These are phyloP conservation scores for Drosophila albomicans DNA, from an alignment of 1,140 invertebrate genomes.

Conservation along the genomic window DNA sequence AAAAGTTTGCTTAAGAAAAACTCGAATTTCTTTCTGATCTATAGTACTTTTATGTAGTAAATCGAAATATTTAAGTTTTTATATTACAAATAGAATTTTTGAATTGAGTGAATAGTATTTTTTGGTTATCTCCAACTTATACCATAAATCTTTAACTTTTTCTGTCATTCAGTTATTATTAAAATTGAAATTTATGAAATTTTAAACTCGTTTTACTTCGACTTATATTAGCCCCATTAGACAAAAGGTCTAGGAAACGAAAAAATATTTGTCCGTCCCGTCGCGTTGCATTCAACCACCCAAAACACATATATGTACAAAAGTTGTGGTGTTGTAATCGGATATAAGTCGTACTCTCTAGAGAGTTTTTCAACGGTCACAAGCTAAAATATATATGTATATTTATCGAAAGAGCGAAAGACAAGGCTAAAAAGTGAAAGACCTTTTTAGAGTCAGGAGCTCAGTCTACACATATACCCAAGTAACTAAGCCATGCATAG, in stretches of 20 bases:
- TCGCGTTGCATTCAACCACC: conserved; percentile 37
- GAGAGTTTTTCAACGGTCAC: conserved; percentile 43
- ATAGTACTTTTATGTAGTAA: no score
- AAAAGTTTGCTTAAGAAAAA: neutral
- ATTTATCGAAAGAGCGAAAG: conserved; percentile 42
- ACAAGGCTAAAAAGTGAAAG: conserved; percentile 42
- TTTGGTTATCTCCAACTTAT: neutral
- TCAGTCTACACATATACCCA: conserved; percentile 21
- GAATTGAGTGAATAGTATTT: neutral
- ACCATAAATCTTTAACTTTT: conserved; percentile 13
- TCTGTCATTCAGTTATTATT: conserved; percentile 15
- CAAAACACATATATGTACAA: conserved; percentile 35
- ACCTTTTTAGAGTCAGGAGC: conserved; percentile 21
- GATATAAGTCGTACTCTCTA: conserved; percentile 75
- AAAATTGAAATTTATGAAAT: conserved; percentile 53
- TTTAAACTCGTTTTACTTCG: conserved; percentile 48
- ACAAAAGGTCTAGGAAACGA: conserved; percentile 27
- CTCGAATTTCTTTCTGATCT: no score
- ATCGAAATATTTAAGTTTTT: no score
- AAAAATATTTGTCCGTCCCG: neutral
- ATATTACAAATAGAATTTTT: no score
- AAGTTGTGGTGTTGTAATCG: conserved; percentile 77
- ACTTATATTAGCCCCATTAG: conserved; percentile 60
- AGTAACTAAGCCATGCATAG: conserved; percentile 61
- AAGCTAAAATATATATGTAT: conserved; percentile 9